Conservation (phyloP, 2,113 vertebrate genomes). For the Triplophysa dalaica region DNA sequence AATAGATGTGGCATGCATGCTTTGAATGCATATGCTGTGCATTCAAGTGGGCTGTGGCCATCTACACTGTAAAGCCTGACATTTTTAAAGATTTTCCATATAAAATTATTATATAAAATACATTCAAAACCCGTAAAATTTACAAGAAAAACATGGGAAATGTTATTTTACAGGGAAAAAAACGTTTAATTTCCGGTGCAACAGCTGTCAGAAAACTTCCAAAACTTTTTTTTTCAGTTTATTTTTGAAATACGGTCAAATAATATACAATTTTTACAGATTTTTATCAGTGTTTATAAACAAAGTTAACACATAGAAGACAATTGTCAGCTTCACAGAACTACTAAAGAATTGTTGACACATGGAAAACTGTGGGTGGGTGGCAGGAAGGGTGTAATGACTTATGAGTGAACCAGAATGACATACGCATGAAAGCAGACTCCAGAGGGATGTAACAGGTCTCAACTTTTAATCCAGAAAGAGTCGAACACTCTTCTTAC, state of each 20-base stretch:
- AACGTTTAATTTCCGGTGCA: too few relatives aligned
- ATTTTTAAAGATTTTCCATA: too few relatives aligned
- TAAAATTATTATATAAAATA: too few relatives aligned
- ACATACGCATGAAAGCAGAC: not conserved
- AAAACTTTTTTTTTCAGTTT: too few relatives aligned
- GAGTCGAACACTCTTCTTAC: not conserved
- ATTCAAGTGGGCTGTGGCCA: not conserved
- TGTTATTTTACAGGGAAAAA: too few relatives aligned
- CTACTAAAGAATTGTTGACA: conserved; percentile 22
- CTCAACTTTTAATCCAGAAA: not conserved
- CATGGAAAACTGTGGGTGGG: not conserved
- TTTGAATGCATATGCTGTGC: not conserved
- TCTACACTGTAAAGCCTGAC: not conserved
- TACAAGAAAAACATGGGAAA: too few relatives aligned
- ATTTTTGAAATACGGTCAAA: too few relatives aligned
- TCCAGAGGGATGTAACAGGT: not conserved
- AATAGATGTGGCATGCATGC: not conserved
- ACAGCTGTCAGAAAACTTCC: too few relatives aligned
- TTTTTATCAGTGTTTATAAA: not conserved
- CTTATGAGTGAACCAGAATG: not conserved
- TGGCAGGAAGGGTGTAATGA: conserved; percentile 25
- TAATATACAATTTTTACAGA: too few relatives aligned
- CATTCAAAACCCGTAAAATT: too few relatives aligned
- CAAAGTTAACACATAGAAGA: conserved; percentile 27
- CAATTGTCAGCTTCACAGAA: conserved; percentile 19